Evolutionary conservation across 2,888 invertebrate species (phyloP).

Genomic region (Cancer borealis): DNA sequence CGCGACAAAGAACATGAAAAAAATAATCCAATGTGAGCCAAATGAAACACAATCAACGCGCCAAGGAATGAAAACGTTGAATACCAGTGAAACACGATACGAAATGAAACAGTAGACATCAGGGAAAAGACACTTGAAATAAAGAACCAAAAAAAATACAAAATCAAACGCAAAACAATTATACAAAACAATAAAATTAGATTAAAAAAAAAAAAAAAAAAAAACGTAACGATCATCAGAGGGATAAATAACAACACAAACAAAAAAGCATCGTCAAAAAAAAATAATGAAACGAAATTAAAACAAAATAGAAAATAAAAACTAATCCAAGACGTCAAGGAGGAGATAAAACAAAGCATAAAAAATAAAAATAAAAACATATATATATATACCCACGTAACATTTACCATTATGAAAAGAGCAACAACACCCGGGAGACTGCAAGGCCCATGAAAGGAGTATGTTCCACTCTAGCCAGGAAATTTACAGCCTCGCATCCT

Average conservation of each 20-base stretch:
- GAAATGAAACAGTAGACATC: not conserved
- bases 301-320: no score
- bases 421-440: not conserved
- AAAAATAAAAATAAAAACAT: not conserved
- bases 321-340: no score
- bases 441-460: constrained; percentile 9
- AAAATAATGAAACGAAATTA: not conserved
- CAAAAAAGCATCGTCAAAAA: no score
- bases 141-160: not conserved
- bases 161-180: not conserved
- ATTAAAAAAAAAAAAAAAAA: not conserved
- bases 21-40: not conserved
- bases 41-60: not conserved
- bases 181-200: not conserved
- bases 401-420: not conserved
- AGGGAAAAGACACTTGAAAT: not conserved
- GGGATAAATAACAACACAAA: no score
- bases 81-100: not conserved
- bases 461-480: not conserved
- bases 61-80: not conserved
- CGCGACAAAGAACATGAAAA: no score
- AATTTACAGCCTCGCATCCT: not conserved
- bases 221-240: no score
- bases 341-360: no score
- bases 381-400: not conserved